Evolutionary conservation across 2,113 vertebrate genomes (phyloP), one percentile per base, ranked within the genome.

Genomic region (Semnornis frantzii): DNA sequence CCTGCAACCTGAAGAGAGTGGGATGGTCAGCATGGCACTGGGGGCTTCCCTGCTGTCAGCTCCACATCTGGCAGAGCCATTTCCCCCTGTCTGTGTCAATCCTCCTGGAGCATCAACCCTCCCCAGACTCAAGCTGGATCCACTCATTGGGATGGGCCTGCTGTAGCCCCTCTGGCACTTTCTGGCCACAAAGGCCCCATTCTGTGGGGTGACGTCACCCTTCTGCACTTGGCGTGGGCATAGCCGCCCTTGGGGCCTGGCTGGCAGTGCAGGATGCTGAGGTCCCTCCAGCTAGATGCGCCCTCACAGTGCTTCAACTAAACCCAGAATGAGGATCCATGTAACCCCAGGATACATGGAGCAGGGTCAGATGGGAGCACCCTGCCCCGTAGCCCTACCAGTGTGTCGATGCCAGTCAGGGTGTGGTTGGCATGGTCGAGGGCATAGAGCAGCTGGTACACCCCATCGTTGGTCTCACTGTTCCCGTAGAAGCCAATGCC

Each of bases 401-500:
- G 97, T 4, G 94, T 96, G 71, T 99, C 98, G n/a, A 99, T 98
- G 44, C 98, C 98, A 0, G 98, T 98, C 86, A 99, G 97, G 4
- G 99, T 99, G 96, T 99, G 98, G 97, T 99, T 99, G 75, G 98
- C 98, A 0, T 99, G 98, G 96, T 99, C 98, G 94, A 99, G 89
- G 96, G 99, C 98, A 78, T 99, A 99, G 95, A 99, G 98, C 95
- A 99, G 95, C 98, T 99, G 99, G 97, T 99, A 98, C 28, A 99
- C 97, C 3, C 99, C 99, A 0, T 99, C 99, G 4, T 99, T 99
- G 95, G 98, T 98, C 98, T 99, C 99, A 4, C 99, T 99, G 98
- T 99, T 99, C 87, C 99, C 99, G 11, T 99, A 99, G 97, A 99
- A 99, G 97, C 99, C 99, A 44, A 99, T 75, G 25, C 99, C 99